phyloP scores from a whole-genome alignment of 2,113 vertebrate genomes.

The Epinephelus lanceolatus region DNA sequence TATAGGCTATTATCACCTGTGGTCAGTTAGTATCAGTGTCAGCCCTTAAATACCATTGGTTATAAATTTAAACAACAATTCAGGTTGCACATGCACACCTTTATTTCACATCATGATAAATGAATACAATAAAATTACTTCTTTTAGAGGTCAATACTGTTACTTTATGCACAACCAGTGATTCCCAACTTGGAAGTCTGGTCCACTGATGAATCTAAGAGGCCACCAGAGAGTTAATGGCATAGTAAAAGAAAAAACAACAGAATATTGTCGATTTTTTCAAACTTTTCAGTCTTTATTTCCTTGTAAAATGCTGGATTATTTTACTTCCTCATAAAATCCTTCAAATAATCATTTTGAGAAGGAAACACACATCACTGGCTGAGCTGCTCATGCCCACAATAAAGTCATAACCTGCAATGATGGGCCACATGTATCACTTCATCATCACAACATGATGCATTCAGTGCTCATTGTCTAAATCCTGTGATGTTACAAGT shows the following conservation, averaged over 20 bases:
- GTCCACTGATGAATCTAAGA: background rate
- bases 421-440: too few relatives aligned
- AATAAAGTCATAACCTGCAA: background rate
- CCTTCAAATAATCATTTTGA: background rate
- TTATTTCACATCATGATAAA: background rate
- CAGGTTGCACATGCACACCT: background rate
- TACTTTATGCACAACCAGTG: background rate
- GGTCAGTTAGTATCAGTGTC: background rate
- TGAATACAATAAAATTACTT: background rate
- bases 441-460: background rate
- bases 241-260: background rate
- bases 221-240: background rate
- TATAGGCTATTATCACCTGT: background rate
- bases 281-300: too few relatives aligned
- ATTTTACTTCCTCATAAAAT: background rate
- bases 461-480: background rate
- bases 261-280: background rate
- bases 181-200: background rate
- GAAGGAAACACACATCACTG: background rate
- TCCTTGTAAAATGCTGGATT: background rate
- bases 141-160: background rate
- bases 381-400: background rate
- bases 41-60: background rate
- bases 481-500: slow-evolving; percentile 17
- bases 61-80: background rate